Percentiles rank a stretch among this genome's conserved stretches.
phyloP scores from a whole-genome alignment of 1,140 invertebrate genomes.

The Bradynema listronoti region DNA sequence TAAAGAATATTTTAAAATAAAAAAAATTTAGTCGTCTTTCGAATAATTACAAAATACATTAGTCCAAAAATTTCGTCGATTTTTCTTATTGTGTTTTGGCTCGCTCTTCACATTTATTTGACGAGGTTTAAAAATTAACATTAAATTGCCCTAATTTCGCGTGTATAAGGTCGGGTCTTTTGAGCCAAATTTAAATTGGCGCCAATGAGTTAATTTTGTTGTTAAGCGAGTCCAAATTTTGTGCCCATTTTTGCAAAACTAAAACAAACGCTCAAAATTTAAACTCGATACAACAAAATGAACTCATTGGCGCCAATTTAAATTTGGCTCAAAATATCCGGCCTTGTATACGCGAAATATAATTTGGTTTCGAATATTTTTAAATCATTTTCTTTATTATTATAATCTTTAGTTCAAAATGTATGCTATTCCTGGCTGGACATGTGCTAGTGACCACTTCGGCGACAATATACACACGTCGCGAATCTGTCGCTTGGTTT shows the following conservation, averaged over 20 bases:
- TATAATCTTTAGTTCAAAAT: constrained; percentile 24
- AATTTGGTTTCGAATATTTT: not conserved
- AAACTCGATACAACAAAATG: too few relatives aligned
- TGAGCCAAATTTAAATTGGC: too few relatives aligned
- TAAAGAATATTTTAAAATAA: constrained; percentile 9
- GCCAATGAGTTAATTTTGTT: too few relatives aligned
- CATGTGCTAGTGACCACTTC: constrained; percentile 11
- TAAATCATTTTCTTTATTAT: not conserved
- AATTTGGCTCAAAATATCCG: not conserved
- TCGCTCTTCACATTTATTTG: constrained; percentile 27
- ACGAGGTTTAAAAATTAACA: constrained; percentile 23
- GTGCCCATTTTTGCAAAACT: too few relatives aligned
- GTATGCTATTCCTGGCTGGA: constrained; percentile 12
- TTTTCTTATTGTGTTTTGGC: constrained; percentile 34
- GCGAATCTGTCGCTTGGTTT: constrained; percentile 34
- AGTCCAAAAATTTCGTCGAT: constrained; percentile 10
- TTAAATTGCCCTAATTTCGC: too few relatives aligned
- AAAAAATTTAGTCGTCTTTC: constrained; percentile 38
- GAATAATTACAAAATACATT: constrained; percentile 13
- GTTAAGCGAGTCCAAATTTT: too few relatives aligned
- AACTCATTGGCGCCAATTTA: too few relatives aligned
- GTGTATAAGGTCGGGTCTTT: too few relatives aligned
- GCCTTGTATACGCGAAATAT: not conserved
- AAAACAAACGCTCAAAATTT: too few relatives aligned
- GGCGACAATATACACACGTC: constrained; percentile 14